Base-by-base conservation (phyloP, 1,140 invertebrate genomes). In the Cotesia chilonis region DNA sequence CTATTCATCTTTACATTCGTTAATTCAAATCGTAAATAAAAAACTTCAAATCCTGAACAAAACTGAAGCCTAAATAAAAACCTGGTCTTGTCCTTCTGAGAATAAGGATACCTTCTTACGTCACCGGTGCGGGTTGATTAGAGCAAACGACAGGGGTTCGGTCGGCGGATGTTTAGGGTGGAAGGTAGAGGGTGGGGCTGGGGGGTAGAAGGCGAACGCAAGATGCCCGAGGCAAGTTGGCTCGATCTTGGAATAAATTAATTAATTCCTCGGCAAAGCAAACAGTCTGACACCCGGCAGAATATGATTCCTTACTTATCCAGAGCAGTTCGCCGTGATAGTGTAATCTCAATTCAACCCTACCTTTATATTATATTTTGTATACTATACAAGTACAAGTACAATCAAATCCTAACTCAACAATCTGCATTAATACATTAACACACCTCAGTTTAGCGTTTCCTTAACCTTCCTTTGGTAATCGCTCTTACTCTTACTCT, bases 241-340 rank as follows among this genome's bases (percentile, higher is more conserved):
- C 74, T 73, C 77, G 74, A 82, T 82, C 81, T 82, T 74, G 68
- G 79, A 82, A 82, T 81, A 80, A 81, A 82, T 83, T 82, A 83
- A 83, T 83, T 83, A 82, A 83, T 83, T 81, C 81, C 76, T 72
- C 77, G 75, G 74, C 76, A 81, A 76, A 82, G 79, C 77, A 82
- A 83, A 83, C 82, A 82, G 74, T 55, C 80, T 82, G 81, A 83
- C 82, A 83, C 81, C 81, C 78, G 75, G 64, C 75, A 76, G 82
- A 83, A 83, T 83, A 83, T 79, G 82, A 83, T 83, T 83, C 79
- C 80, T 82, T 82, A 79, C 82, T 83, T 83, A 83, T 81, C 79
- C 78, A 14, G n/a, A 28, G 6, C 51, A 52, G 9, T 14, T 5
- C 38, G 17, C 14, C 66, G 67, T 72, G 66, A 47, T 36, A 41